Evolutionary conservation across 2,888 invertebrate genomes (phyloP).

Genomic region (Cantharis rustica): DNA sequence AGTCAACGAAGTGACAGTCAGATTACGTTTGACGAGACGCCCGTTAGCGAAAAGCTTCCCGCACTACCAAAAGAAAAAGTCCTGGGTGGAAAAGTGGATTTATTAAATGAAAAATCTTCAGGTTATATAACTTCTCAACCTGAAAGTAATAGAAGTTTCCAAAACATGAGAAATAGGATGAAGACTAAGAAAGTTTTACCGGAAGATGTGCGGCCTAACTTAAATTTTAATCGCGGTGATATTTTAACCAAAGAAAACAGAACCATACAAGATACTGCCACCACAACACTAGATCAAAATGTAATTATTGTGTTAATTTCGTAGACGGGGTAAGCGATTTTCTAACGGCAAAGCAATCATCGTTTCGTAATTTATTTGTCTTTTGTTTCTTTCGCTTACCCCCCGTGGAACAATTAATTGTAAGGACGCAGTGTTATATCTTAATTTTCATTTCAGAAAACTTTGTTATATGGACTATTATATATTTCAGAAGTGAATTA

Average conservation of each 20-base stretch:
- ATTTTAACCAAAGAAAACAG: not conserved
- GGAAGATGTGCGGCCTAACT: not conserved
- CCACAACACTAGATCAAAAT: not conserved
- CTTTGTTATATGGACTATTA: conserved; percentile 58
- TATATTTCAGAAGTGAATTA: conserved; percentile 58
- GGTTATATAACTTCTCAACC: not conserved
- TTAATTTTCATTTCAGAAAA: conserved; percentile 42
- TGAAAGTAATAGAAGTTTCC: not conserved
- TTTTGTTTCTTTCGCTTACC: too few relatives aligned
- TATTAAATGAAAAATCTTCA: not conserved
- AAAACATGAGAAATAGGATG: not conserved
- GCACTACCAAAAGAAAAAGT: not conserved
- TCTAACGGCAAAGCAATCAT: too few relatives aligned
- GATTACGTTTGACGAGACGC: not conserved
- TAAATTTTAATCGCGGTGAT: not conserved
- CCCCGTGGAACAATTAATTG: too few relatives aligned
- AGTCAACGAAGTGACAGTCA: conserved; percentile 10
- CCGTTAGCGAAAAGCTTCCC: conserved; percentile 2
- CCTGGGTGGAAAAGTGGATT: not conserved
- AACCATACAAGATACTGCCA: not conserved
- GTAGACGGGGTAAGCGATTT: not conserved
- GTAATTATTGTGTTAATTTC: not conserved
- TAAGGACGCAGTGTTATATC: too few relatives aligned
- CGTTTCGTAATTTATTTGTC: too few relatives aligned
- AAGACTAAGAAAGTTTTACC: not conserved